Conservation (phyloP, 2,797 vertebrate species). For the Myotis vivesi region DNA sequence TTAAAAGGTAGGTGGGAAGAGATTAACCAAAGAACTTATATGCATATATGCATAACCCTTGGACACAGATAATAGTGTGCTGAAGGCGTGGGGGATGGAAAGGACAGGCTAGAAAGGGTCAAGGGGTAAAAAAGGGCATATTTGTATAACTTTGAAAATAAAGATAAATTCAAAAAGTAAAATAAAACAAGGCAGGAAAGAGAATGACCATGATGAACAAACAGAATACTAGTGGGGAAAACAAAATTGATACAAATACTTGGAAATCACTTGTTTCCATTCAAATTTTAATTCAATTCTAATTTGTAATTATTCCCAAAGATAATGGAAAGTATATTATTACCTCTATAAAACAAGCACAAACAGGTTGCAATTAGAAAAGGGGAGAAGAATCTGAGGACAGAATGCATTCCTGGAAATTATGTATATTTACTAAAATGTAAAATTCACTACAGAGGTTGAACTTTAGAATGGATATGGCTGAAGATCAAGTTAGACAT, state of each 20-base stretch:
- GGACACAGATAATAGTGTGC: too few relatives aligned
- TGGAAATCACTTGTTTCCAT: neutral
- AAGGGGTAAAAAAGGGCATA: too few relatives aligned
- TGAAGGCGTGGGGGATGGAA: too few relatives aligned
- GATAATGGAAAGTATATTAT: neutral
- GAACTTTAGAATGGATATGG: constrained; percentile 45
- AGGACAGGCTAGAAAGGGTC: too few relatives aligned
- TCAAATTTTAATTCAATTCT: neutral
- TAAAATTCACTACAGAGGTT: constrained; percentile 37
- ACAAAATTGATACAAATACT: neutral
- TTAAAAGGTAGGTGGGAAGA: neutral
- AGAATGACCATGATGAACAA: neutral
- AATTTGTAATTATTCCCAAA: neutral
- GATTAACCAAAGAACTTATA: too few relatives aligned
- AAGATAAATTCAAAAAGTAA: too few relatives aligned
- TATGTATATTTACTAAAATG: constrained; percentile 35
- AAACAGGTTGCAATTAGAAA: neutral
- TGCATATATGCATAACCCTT: too few relatives aligned
- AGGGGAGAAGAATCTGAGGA: neutral
- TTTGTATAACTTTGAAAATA: too few relatives aligned
- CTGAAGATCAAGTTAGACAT: constrained; percentile 58
- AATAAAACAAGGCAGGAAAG: neutral
- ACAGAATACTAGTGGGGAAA: neutral
- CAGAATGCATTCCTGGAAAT: constrained; percentile 30
- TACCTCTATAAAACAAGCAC: neutral